Conservation (phyloP, 2,888 invertebrate genomes). For the Geotrupes spiniger region DNA sequence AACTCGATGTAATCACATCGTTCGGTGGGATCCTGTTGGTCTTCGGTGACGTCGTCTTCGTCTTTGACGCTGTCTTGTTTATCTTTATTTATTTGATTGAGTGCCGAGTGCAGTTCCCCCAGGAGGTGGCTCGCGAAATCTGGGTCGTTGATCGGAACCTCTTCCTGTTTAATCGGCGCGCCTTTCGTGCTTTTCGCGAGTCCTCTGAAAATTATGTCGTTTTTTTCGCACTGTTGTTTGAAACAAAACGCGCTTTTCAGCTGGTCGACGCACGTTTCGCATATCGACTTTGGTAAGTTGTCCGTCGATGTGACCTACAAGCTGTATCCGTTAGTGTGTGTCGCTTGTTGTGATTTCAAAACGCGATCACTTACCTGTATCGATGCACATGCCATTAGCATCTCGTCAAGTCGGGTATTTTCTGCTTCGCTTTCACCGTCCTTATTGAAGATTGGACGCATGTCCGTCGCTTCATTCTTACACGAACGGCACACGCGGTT, state of each 20-base stretch:
- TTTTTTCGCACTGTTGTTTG: conserved; percentile 45
- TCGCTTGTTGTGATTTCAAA: too few species aligned
- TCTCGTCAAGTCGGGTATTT: conserved; percentile 51
- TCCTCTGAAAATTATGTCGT: conserved; percentile 42
- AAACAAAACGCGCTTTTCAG: conserved; percentile 44
- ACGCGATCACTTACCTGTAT: conserved; percentile 44
- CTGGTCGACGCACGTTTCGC: conserved; percentile 43
- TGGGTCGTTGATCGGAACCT: neutral
- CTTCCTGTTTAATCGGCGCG: conserved; percentile 20
- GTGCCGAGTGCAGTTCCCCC: neutral
- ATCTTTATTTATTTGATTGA: neutral
- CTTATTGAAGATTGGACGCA: conserved; percentile 45
- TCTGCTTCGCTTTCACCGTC: conserved; percentile 36
- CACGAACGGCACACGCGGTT: conserved; percentile 48
- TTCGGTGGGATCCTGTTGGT: conserved; percentile 11
- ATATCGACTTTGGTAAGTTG: conserved; percentile 45
- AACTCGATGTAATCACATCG: conserved; percentile 44
- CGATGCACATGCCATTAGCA: conserved; percentile 52
- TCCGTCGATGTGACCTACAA: conserved; percentile 46
- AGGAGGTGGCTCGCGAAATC: conserved; percentile 1
- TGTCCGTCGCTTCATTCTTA: conserved; percentile 37
- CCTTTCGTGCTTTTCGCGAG: conserved; percentile 39
- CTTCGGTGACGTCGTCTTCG: conserved; percentile 1
- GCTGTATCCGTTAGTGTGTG: neutral
- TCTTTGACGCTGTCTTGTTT: neutral